Conservation (phyloP, 2,113 vertebrate genomes). For the Aythya baeri region DNA sequence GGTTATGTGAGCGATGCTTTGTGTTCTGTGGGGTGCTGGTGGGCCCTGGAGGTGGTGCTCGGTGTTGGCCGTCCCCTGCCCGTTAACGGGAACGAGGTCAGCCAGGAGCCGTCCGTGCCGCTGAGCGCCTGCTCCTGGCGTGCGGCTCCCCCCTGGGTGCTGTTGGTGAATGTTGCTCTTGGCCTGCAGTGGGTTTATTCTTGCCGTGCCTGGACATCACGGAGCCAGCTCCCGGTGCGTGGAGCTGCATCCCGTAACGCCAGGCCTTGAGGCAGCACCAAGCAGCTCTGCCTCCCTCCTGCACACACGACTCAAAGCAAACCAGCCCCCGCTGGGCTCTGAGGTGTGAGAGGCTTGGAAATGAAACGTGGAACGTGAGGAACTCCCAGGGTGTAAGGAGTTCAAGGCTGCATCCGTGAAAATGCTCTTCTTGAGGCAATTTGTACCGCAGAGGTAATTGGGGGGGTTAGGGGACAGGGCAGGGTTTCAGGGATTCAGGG, state of each 20-base stretch:
- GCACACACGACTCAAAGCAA: background rate
- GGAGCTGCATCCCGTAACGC: background rate
- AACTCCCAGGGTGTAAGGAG: background rate
- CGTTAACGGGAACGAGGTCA: fast-evolving
- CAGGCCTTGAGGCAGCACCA: background rate
- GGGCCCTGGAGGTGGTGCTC: background rate
- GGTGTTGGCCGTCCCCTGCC: background rate
- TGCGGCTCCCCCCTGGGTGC: background rate
- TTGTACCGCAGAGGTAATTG: fast-evolving
- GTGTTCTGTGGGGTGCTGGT: background rate
- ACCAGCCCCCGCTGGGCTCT: background rate
- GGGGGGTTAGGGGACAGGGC: background rate
- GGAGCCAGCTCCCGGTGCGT: background rate
- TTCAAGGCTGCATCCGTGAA: conserved; percentile 23
- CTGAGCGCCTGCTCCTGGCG: background rate
- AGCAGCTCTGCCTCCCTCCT: background rate
- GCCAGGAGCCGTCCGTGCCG: no score
- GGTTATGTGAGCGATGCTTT: fast-evolving
- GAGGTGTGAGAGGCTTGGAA: background rate
- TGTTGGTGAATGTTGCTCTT: background rate
- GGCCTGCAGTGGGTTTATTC: fast-evolving
- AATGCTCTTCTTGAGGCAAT: fast-evolving
- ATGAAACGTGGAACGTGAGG: background rate
- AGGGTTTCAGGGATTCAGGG: background rate
- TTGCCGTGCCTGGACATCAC: background rate